These are phyloP conservation scores for Crax fasciolata DNA, from an alignment of 2,797 vertebrate genomes.

Conservation along the genomic window DNA sequence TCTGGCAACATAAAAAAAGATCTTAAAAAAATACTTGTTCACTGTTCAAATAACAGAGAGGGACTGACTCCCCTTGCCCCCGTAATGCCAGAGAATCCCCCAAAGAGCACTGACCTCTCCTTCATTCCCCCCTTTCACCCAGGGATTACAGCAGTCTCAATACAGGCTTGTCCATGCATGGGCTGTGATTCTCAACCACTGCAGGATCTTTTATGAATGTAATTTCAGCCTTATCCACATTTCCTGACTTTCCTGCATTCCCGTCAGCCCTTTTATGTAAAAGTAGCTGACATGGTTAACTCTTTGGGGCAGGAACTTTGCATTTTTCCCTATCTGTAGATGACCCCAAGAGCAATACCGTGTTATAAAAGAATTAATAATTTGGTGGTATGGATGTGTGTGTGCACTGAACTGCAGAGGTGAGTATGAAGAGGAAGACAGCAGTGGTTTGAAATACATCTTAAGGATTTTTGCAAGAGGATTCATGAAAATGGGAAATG, in stretches of 20 bases:
- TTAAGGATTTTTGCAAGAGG: neutral
- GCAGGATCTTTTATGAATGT: conserved; percentile 17
- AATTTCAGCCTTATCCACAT: conserved; percentile 58
- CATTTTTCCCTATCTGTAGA: neutral
- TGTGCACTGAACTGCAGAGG: neutral
- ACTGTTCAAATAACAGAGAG: conserved; percentile 43
- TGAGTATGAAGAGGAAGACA: neutral
- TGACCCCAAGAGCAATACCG: neutral
- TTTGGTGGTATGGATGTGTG: neutral
- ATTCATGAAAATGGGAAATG: conserved; percentile 1
- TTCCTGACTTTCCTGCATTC: conserved; percentile 45
- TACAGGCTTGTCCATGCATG: conserved; percentile 34
- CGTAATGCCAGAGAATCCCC: conserved; percentile 55
- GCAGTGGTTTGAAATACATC: conserved; percentile 3
- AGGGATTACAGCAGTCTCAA: conserved; percentile 53
- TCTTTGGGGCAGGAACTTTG: conserved; percentile 1
- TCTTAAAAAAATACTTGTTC: conserved; percentile 12
- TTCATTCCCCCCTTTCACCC: conserved; percentile 34
- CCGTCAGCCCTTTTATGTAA: conserved; percentile 21
- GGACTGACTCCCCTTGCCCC: conserved; percentile 21
- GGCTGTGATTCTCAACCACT: conserved; percentile 41
- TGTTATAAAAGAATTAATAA: neutral
- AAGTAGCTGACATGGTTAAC: neutral
- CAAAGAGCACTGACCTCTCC: conserved; percentile 59
- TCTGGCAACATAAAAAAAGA: neutral